Conservation (phyloP, 2,888 invertebrate species). For the Mystacides longicornis region DNA sequence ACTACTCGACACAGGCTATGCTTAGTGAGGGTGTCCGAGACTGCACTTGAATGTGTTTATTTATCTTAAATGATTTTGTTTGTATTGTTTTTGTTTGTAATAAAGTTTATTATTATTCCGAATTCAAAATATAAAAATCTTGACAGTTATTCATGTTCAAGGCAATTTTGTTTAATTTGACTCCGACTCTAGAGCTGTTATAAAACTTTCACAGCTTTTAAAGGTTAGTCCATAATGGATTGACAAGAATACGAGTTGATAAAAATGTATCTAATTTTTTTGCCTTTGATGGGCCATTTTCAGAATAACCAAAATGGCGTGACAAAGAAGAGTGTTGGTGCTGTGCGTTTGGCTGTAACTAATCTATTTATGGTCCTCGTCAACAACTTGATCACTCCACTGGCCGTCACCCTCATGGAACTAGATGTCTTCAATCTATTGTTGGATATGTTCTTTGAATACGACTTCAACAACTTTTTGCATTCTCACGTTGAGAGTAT, state of each 20-base stretch:
- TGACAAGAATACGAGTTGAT: neutral
- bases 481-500: conserved; percentile 84
- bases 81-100: too few species aligned
- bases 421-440: conserved; percentile 54
- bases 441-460: conserved; percentile 82
- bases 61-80: too few species aligned
- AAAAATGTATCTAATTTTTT: neutral
- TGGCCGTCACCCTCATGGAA: conserved; percentile 61
- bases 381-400: conserved; percentile 61
- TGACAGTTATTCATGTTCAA: too few species aligned
- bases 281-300: neutral
- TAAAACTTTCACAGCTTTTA: too few species aligned
- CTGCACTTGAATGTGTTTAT: too few species aligned
- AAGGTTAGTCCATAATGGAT: too few species aligned
- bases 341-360: conserved; percentile 71
- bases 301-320: neutral
- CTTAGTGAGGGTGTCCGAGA: too few species aligned
- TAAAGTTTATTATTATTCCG: too few species aligned
- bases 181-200: too few species aligned
- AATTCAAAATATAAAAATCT: too few species aligned
- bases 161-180: too few species aligned
- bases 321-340: conserved; percentile 48
- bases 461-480: conserved; percentile 91
- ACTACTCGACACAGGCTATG: too few species aligned
- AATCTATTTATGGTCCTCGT: conserved; percentile 72